Percentiles rank a stretch among this genome's conserved stretches.
Evolutionary conservation across 2,797 vertebrate genomes (phyloP).

Genomic region (Oreochromis grahami): DNA sequence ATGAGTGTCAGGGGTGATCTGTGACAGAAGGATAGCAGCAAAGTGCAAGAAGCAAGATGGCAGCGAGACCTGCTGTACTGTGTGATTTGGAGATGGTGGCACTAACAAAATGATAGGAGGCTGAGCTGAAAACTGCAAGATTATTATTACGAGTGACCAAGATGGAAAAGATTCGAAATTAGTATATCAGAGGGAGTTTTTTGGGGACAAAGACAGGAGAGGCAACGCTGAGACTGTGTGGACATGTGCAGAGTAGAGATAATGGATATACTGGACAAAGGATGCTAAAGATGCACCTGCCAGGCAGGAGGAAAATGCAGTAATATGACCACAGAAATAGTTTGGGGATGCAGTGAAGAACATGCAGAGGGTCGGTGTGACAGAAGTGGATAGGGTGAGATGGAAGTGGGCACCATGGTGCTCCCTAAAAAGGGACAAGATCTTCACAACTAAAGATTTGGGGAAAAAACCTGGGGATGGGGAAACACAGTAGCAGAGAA

Average conservation of each 20-base stretch:
- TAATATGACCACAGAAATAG: neutral
- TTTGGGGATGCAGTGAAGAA: neutral
- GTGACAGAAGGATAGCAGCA: neutral
- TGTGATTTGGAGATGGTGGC: neutral
- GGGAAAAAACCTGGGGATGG: accelerated
- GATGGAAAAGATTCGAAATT: neutral
- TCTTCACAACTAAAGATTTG: neutral
- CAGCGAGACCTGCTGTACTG: neutral
- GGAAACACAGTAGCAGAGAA: neutral
- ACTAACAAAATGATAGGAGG: neutral
- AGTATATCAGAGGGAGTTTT: neutral
- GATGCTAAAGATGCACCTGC: neutral
- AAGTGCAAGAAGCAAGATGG: neutral
- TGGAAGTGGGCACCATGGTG: accelerated
- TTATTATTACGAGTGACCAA: neutral
- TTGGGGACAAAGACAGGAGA: neutral
- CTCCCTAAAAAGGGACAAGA: neutral
- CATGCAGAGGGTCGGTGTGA: neutral
- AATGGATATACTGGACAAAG: neutral
- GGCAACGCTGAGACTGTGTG: neutral
- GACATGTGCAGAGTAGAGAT: neutral
- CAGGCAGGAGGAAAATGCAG: neutral
- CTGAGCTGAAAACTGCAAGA: neutral
- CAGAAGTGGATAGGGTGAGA: neutral
- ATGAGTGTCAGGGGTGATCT: neutral